These are phyloP conservation scores for Paragorgia papillata DNA, from an alignment of 92 coral and sea anemone species.

Conservation along the genomic window DNA sequence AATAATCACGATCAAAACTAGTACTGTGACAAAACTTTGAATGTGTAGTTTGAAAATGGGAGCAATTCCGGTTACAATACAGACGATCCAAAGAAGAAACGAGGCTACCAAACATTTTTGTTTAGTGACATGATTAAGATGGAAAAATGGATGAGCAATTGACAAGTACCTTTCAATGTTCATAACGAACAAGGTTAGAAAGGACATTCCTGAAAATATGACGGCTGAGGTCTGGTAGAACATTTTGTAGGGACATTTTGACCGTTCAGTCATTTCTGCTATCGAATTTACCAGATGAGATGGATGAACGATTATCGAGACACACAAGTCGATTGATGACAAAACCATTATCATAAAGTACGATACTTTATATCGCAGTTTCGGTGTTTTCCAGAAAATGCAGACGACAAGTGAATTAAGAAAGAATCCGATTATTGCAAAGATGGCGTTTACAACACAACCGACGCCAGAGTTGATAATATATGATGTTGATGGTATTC, in stretches of 20 bases:
- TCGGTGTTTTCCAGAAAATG: conserved; percentile 37
- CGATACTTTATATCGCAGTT: conserved; percentile 25
- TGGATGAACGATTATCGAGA: conserved; percentile 21
- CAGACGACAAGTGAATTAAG: conserved; percentile 36
- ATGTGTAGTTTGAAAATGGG: neutral
- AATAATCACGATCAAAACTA: conserved; percentile 15
- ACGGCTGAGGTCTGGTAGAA: conserved; percentile 20
- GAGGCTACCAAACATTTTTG: conserved; percentile 1
- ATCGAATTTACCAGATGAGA: conserved; percentile 26
- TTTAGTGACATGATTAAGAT: conserved; percentile 29
- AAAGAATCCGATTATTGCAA: conserved; percentile 12
- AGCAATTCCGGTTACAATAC: conserved; percentile 6
- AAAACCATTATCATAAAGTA: conserved; percentile 41
- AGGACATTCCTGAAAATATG: conserved; percentile 31
- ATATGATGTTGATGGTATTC: conserved; percentile 16
- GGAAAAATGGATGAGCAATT: conserved; percentile 34
- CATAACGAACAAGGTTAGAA: conserved; percentile 25
- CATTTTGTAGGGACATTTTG: conserved; percentile 26
- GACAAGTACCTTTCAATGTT: conserved; percentile 32
- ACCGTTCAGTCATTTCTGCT: conserved; percentile 11
- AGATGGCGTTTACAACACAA: conserved; percentile 25
- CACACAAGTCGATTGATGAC: conserved; percentile 26
- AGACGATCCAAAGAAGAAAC: neutral
- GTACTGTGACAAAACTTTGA: neutral
- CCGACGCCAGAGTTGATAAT: conserved; percentile 5